Evolutionary conservation across 2,113 vertebrate genomes (phyloP).

Genomic region (Larimichthys crocea): DNA sequence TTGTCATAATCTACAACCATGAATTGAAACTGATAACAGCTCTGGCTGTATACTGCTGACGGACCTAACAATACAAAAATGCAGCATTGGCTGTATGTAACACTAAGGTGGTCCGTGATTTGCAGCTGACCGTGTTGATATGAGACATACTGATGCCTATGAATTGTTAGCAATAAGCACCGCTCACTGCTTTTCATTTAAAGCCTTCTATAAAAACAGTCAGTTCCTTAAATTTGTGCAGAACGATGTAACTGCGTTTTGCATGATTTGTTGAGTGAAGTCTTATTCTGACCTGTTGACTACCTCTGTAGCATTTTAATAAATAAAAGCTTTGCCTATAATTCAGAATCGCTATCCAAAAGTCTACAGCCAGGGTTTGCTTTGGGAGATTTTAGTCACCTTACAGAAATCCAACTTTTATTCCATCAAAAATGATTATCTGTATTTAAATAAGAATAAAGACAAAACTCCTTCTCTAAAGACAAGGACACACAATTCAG

Average conservation of each 20-base stretch:
- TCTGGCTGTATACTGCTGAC: background rate
- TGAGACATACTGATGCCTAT: constrained; percentile 36
- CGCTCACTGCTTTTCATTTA: constrained; percentile 19
- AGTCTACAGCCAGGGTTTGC: background rate
- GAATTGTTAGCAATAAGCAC: constrained; percentile 27
- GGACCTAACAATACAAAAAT: background rate
- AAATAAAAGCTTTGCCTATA: background rate
- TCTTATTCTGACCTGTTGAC: background rate
- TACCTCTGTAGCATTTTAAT: background rate
- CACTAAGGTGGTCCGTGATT: background rate
- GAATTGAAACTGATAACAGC: background rate
- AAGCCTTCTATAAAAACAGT: background rate
- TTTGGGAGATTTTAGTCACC: background rate
- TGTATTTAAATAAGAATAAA: background rate
- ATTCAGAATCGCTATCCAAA: background rate
- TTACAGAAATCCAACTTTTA: background rate
- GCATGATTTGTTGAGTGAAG: background rate
- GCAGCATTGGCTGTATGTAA: constrained; percentile 10
- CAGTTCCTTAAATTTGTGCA: background rate
- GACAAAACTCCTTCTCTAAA: constrained; percentile 77
- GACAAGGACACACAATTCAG: constrained; percentile 8
- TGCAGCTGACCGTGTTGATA: constrained; percentile 21
- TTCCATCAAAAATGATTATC: background rate
- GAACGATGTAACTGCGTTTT: background rate
- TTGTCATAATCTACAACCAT: background rate